Conservation (phyloP, 1,140 invertebrate species). For the Pachypsylla venusta region DNA sequence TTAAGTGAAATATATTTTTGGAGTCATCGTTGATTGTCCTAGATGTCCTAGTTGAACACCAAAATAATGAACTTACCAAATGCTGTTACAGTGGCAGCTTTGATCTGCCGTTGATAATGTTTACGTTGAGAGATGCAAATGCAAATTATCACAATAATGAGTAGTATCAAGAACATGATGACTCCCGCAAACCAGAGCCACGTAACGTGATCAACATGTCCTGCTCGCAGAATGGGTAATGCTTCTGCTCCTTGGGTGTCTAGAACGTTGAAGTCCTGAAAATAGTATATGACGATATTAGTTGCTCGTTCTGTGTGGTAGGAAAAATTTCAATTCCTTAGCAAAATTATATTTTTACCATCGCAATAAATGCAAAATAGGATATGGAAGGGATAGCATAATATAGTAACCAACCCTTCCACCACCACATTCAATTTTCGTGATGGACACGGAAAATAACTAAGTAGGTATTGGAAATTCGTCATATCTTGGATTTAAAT, state of each 20-base stretch:
- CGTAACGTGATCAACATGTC: constrained; percentile 36
- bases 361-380: background rate
- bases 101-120: constrained; percentile 70
- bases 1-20: no score
- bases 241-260: constrained; percentile 70
- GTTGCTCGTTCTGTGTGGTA: background rate
- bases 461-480: no score
- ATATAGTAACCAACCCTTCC: no score
- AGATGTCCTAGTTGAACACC: background rate
- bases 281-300: constrained; percentile 21
- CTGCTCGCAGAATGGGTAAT: constrained; percentile 33
- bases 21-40: constrained; percentile 15
- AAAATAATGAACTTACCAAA: constrained; percentile 48
- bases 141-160: constrained; percentile 60
- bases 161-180: constrained; percentile 56
- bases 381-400: background rate
- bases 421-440: no score
- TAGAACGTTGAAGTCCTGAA: constrained; percentile 67
- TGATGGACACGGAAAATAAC: no score
- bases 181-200: constrained; percentile 63
- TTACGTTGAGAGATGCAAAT: constrained; percentile 67
- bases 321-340: constrained; percentile 4
- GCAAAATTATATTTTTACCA: background rate
- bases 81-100: constrained; percentile 81
- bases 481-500: no score